These are phyloP conservation scores for Myripristis murdjan DNA, from an alignment of 2,797 vertebrate genomes.

Conservation along the genomic window DNA sequence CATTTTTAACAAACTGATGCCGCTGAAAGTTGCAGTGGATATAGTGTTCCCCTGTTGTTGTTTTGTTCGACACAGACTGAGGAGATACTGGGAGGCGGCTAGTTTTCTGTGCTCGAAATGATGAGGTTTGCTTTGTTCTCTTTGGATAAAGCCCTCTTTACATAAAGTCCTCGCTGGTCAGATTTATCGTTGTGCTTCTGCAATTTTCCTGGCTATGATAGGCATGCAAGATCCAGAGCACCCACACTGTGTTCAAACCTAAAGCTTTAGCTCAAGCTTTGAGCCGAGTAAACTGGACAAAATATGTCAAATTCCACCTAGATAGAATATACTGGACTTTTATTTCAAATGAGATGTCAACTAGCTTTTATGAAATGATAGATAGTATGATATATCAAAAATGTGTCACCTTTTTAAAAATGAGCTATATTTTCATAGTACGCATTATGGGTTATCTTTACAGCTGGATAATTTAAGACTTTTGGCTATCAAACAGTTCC, in stretches of 20 bases:
- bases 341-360: background rate
- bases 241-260: slow-evolving; percentile 1
- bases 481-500: too few relatives aligned
- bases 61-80: too few relatives aligned
- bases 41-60: too few relatives aligned
- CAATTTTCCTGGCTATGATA: background rate
- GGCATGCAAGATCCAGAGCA: background rate
- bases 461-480: too few relatives aligned
- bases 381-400: background rate
- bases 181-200: background rate
- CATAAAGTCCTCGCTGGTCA: background rate
- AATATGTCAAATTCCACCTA: slow-evolving; percentile 3
- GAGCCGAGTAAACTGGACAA: background rate
- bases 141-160: background rate
- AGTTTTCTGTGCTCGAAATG: background rate
- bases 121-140: background rate
- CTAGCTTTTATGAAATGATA: background rate
- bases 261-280: slow-evolving; percentile 1
- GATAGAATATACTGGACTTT: background rate
- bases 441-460: too few relatives aligned
- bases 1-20: too few relatives aligned
- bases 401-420: background rate
- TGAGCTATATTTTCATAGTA: background rate
- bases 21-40: too few relatives aligned
- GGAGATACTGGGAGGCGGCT: background rate